Conservation (phyloP, 2,113 vertebrate genomes). For the Coturnix japonica region DNA sequence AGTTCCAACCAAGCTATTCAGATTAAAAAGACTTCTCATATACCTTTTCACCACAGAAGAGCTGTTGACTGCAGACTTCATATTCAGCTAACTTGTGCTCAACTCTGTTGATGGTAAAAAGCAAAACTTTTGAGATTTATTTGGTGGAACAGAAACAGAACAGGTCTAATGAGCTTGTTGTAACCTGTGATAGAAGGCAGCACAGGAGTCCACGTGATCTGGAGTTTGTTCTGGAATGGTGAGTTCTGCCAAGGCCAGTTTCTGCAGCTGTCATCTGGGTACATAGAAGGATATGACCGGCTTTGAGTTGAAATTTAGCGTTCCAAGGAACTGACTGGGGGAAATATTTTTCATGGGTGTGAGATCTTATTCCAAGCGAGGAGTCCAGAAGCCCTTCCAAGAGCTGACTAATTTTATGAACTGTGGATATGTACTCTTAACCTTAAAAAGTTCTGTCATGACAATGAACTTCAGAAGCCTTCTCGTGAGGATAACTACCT, state of each 20-base stretch:
- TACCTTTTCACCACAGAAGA: background rate
- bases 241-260: background rate
- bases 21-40: background rate
- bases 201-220: background rate
- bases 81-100: background rate
- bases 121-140: background rate
- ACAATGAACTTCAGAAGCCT: background rate
- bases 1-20: background rate
- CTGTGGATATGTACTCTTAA: background rate
- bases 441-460: background rate
- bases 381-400: background rate
- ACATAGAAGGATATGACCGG: background rate
- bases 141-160: background rate
- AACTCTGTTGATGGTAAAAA: rapidly evolving
- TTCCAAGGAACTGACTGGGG: background rate
- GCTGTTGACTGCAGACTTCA: background rate
- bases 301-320: background rate
- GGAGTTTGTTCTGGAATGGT: background rate
- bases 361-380: background rate
- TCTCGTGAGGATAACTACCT: background rate
- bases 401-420: background rate
- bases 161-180: background rate
- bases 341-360: background rate
- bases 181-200: background rate
- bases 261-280: background rate